Conservation (phyloP, 2,113 vertebrate genomes). For the Tympanuchus pallidicinctus region DNA sequence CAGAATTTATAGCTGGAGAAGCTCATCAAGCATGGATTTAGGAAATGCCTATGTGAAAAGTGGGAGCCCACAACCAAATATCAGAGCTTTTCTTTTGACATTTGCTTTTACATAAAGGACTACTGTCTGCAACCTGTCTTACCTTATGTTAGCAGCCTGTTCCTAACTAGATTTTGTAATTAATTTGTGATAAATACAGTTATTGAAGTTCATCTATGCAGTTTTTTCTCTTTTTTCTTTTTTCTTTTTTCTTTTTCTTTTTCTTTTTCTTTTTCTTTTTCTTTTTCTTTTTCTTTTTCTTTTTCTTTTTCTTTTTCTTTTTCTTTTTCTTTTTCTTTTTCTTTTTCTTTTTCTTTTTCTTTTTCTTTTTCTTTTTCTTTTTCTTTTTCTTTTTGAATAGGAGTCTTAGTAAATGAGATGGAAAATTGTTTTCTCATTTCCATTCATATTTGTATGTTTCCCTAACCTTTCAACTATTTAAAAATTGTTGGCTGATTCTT, state of each 20-base stretch:
- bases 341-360: neutral
- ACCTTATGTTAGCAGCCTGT: slow-evolving; percentile 43
- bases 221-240: neutral
- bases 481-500: neutral
- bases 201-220: neutral
- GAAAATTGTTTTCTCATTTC: neutral
- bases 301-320: no score
- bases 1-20: slow-evolving; percentile 78
- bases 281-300: no score
- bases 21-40: slow-evolving; percentile 84
- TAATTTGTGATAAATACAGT: slow-evolving; percentile 6
- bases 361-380: neutral
- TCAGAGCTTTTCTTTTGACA: slow-evolving; percentile 76
- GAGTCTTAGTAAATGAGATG: neutral
- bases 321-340: neutral
- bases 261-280: no score
- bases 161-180: slow-evolving; percentile 14
- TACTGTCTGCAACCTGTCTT: slow-evolving; percentile 55
- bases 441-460: neutral
- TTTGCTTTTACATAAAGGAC: slow-evolving; percentile 70
- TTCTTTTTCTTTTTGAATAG: neutral
- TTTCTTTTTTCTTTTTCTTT: neutral
- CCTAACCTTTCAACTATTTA: slow-evolving; percentile 10
- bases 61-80: slow-evolving; percentile 73
- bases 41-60: slow-evolving; percentile 78